Percentiles rank a stretch among this genome's conserved stretches.
Conservation (phyloP, 2,113 vertebrate species). For the Cryptotis parvus region DNA sequence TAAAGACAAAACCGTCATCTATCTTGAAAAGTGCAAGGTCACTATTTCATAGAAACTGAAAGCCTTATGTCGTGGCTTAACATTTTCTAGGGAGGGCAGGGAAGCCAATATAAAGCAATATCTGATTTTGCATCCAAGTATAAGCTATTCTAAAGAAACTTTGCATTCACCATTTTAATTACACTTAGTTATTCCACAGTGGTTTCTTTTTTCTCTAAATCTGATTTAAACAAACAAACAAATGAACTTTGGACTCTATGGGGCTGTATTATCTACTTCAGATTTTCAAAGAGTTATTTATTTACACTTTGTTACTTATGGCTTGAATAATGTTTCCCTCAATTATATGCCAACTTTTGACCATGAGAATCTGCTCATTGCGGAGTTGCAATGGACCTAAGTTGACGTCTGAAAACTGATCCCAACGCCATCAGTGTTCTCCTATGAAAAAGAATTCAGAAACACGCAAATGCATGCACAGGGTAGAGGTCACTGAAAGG, state of each 20-base stretch:
- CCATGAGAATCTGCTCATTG: not conserved
- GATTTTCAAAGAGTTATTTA: not conserved
- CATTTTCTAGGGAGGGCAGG: not conserved
- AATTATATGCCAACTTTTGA: not conserved
- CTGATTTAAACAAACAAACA: not conserved
- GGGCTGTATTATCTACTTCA: not conserved
- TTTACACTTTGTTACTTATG: not conserved
- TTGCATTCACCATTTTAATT: too few species aligned
- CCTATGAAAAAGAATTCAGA: not conserved
- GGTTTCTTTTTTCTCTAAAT: not conserved
- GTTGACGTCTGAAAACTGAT: not conserved
- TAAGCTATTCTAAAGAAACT: not conserved
- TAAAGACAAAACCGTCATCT: not conserved
- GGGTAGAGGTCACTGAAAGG: not conserved
- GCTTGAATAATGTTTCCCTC: not conserved
- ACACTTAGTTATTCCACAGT: not conserved
- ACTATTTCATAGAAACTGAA: not conserved
- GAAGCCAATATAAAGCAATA: not conserved
- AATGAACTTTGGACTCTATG: too few species aligned
- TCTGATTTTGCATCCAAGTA: not conserved
- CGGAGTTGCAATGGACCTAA: not conserved
- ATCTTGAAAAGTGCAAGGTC: rapidly evolving
- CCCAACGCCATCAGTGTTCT: too few species aligned
- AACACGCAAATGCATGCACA: not conserved
- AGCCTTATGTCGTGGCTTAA: too few species aligned